Conservation (phyloP, 2,888 invertebrate species). For the Rhamnusium bicolor region DNA sequence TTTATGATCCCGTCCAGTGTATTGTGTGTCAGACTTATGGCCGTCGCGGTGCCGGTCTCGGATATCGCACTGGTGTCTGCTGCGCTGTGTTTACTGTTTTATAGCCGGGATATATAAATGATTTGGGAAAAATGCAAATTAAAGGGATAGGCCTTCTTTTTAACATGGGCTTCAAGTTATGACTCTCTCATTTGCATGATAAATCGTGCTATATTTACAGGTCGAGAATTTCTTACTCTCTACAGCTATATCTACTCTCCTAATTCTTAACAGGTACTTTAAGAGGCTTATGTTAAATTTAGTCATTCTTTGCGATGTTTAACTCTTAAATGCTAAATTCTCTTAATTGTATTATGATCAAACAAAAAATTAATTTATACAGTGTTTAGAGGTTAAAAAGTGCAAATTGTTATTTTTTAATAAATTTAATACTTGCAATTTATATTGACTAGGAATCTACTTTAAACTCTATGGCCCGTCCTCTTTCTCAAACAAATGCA, state of each 20-base stretch:
- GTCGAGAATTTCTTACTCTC: slow-evolving; percentile 7
- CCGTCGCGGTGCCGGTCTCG: slow-evolving; percentile 42
- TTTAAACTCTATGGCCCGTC: no score
- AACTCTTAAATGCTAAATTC: no score
- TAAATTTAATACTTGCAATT: no score
- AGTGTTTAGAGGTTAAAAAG: no score
- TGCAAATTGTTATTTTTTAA: no score
- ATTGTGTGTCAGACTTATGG: slow-evolving; percentile 30
- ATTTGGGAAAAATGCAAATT: slow-evolving; percentile 59
- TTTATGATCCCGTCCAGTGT: slow-evolving; percentile 45
- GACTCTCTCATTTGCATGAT: slow-evolving; percentile 51
- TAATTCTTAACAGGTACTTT: slow-evolving; percentile 25
- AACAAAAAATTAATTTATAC: no score
- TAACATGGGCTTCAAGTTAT: slow-evolving; percentile 50
- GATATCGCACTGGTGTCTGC: slow-evolving; percentile 48
- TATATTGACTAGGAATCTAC: no score
- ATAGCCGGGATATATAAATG: slow-evolving; percentile 52
- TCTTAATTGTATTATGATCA: no score
- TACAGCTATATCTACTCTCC: slow-evolving; percentile 12
- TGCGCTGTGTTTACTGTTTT: slow-evolving; percentile 44
- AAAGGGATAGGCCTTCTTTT: slow-evolving; percentile 49
- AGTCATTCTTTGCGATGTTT: background rate
- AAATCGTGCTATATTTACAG: slow-evolving; percentile 48
- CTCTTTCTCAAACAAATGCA: no score
- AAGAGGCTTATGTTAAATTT: background rate